Percentiles rank a stretch among this genome's conserved stretches.
Conservation (phyloP, 2,113 vertebrate genomes). For the Azemiops feae region DNA sequence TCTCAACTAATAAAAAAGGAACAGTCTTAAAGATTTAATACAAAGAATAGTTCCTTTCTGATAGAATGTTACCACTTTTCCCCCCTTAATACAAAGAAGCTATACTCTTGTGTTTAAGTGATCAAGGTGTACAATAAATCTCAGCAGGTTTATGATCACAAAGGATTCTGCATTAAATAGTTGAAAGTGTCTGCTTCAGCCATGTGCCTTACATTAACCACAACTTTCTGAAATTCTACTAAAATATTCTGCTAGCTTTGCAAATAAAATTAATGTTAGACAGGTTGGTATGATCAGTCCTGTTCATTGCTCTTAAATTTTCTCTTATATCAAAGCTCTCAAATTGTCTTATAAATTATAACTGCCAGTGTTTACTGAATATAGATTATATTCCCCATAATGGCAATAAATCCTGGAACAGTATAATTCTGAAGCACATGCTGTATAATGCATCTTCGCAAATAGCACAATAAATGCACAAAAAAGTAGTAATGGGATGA, state of each 20-base stretch:
- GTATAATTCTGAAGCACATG: not conserved
- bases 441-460: not conserved
- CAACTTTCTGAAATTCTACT: not conserved
- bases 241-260: not conserved
- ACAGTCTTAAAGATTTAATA: constrained; percentile 48
- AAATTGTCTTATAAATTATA: not conserved
- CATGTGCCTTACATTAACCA: constrained; percentile 12
- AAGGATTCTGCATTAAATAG: constrained; percentile 5
- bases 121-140: not conserved
- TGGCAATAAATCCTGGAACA: not conserved
- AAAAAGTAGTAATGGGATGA: not conserved
- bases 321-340: not conserved
- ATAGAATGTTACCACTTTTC: constrained; percentile 20
- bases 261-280: not conserved
- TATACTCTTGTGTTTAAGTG: constrained; percentile 23
- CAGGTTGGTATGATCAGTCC: not conserved
- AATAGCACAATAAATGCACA: not conserved
- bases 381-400: not conserved
- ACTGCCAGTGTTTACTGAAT: not conserved
- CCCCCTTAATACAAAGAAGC: constrained; percentile 21
- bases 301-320: not conserved
- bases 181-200: constrained; percentile 19
- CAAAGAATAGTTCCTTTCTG: constrained; percentile 39
- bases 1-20: constrained; percentile 51
- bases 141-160: constrained; percentile 24